A percentile compares a stretch with the other conserved stretches of the same genome.
Evolutionary conservation across 2,888 invertebrate genomes (phyloP).

Genomic region (Conops quadrifasciatus): DNA sequence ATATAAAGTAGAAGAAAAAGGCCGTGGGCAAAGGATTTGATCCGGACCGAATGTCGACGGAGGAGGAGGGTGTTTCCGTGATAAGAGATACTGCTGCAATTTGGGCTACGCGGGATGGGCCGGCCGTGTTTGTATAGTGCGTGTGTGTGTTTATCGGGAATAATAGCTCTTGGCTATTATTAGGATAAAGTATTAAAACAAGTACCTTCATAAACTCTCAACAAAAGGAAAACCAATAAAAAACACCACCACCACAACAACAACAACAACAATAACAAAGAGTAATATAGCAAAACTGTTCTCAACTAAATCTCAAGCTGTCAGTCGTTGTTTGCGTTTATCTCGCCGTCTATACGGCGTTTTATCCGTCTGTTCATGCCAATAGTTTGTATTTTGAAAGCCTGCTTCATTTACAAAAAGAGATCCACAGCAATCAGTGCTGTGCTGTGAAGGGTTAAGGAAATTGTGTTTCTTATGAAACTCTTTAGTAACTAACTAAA

Average conservation of each 20-base stretch:
- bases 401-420: neutral
- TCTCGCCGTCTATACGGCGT: neutral
- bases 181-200: constrained; percentile 23
- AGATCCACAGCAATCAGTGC: neutral
- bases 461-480: neutral
- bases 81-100: constrained; percentile 7
- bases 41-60: too few relatives aligned
- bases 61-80: too few relatives aligned
- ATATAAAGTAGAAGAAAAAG: neutral
- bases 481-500: neutral
- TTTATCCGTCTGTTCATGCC: neutral
- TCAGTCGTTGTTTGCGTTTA: neutral
- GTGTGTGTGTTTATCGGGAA: neutral
- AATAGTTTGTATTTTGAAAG: neutral
- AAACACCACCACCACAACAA: neutral
- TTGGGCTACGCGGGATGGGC: neutral
- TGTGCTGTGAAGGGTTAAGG: neutral
- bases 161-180: constrained; percentile 31
- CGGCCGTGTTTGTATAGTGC: neutral
- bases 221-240: neutral
- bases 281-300: neutral
- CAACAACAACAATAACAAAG: neutral
- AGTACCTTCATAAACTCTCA: neutral
- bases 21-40: too few relatives aligned
- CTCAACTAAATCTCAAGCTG: neutral